Evolutionary conservation across 1,140 invertebrate genomes (phyloP).

Genomic region (Eubasilissa regina): DNA sequence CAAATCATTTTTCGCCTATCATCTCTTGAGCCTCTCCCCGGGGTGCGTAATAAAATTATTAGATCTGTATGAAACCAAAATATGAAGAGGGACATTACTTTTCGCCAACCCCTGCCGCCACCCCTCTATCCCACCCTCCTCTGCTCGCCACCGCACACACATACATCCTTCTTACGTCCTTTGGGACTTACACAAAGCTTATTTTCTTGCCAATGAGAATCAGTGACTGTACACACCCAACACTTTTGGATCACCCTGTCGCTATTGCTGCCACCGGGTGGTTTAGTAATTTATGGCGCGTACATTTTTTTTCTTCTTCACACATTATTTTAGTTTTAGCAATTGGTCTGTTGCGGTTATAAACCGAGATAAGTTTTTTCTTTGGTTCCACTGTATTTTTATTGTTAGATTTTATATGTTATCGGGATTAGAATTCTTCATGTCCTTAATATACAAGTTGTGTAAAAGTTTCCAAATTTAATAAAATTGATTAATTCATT

Average conservation of each 20-base stretch:
- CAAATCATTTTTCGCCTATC: neutral
- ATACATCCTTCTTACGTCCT: constrained; percentile 28
- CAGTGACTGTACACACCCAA: constrained; percentile 39
- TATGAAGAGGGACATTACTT: constrained; percentile 47
- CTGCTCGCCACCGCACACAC: too few relatives aligned
- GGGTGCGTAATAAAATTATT: constrained; percentile 49
- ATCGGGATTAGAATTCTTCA: too few relatives aligned
- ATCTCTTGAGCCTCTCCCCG: constrained; percentile 25
- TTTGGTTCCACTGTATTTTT: too few relatives aligned
- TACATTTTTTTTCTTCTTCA: neutral
- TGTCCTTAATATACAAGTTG: too few relatives aligned
- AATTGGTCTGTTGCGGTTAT: too few relatives aligned
- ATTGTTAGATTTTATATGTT: too few relatives aligned
- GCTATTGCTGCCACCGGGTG: neutral
- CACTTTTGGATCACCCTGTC: constrained; percentile 21
- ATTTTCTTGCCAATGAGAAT: constrained; percentile 61
- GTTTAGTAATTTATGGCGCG: neutral
- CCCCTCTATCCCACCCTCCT: neutral
- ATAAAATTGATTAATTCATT: too few relatives aligned
- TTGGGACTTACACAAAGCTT: constrained; percentile 53
- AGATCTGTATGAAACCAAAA: constrained; percentile 47
- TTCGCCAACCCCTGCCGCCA: constrained; percentile 2
- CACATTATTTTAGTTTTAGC: too few relatives aligned
- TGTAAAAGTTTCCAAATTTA: too few relatives aligned
- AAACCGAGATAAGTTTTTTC: too few relatives aligned